Percentiles rank a stretch among this genome's conserved stretches.
Evolutionary conservation across 2,888 invertebrate species (phyloP).

Genomic region (Dolomedes plantarius): DNA sequence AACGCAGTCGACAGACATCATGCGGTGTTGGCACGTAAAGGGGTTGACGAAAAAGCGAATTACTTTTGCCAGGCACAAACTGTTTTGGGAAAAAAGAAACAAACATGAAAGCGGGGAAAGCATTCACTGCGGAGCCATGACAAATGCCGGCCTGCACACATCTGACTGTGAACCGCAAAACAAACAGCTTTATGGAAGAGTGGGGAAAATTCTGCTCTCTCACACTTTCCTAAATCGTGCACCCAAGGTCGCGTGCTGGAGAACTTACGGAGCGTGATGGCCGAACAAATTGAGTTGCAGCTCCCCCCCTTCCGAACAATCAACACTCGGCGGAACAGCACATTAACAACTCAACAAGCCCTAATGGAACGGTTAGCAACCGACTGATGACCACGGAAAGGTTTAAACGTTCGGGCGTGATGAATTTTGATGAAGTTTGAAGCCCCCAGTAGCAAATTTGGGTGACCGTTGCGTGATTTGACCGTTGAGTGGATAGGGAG

Average conservation of each 20-base stretch:
- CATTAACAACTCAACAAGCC: neutral
- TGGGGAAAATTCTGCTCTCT: too few species aligned
- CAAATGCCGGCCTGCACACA: neutral
- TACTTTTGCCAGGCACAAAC: too few species aligned
- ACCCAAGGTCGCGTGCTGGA: neutral
- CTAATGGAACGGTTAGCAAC: conserved; percentile 47
- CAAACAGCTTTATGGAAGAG: neutral
- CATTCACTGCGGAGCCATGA: neutral
- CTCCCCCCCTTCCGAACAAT: neutral
- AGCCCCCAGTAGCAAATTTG: neutral
- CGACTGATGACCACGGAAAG: conserved; percentile 21
- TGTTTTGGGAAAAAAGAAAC: too few species aligned
- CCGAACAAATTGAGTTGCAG: conserved; percentile 57
- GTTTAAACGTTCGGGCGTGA: conserved; percentile 37
- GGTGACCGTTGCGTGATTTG: too few species aligned
- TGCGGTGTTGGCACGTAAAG: too few species aligned
- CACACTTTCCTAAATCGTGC: neutral
- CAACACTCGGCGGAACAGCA: neutral
- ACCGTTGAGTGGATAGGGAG: too few species aligned
- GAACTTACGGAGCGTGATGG: conserved; percentile 25
- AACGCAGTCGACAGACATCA: too few species aligned
- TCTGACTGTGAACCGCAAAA: neutral
- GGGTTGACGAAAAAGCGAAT: too few species aligned
- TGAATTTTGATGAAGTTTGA: conserved; percentile 64
- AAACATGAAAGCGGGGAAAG: too few species aligned